Evolutionary conservation across 2,888 invertebrate genomes (phyloP), one percentile per base, ranked within the genome.

Genomic region (Cabera pusaria): DNA sequence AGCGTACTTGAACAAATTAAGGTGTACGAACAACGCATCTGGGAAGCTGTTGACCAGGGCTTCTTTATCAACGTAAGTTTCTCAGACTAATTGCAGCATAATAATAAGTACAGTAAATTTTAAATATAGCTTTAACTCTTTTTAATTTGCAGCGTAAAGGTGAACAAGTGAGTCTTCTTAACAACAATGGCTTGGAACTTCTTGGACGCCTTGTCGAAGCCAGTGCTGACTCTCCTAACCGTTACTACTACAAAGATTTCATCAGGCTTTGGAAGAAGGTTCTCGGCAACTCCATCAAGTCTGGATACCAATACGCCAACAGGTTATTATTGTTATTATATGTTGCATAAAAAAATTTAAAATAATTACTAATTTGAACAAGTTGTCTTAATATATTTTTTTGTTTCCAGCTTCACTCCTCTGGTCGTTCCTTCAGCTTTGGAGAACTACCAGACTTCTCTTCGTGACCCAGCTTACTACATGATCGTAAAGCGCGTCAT

Each of bases 381-480:
- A n/a, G n/a, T n/a, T n/a, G n/a, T n/a, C n/a, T n/a, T n/a, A 4
- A 14, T 11, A 5, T 8, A 2, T 14, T 2, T 14, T 14, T 14
- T 14, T 14, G 2, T 3, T 56, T 64, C 39, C 49, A 79, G 87
- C 16, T 64, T 78, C 36, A 54, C 59, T 16, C 71, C 76, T n/a
- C 51, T 90, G 39, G 78, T 91, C 31, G 76, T 84, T 0, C 93
- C 93, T 16, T 92, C 93, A 5, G 91, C 84, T 4, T 71, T 94
- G 47, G 92, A 94, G 61, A 90, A 93, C 55, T 91, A 90, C 58
- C 91, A 93, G 63, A 93, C 93, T 6, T 80, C 91, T 4, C 77
- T 93, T 9, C 90, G 93, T 31, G 94, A 94, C 59, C 94, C 94
- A 5, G 91, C 91, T 20, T 93, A 92, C 88, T 94, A 92, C 79